Evolutionary conservation across 2,888 invertebrate species (phyloP).

Genomic region (Rhabditoides inermis): DNA sequence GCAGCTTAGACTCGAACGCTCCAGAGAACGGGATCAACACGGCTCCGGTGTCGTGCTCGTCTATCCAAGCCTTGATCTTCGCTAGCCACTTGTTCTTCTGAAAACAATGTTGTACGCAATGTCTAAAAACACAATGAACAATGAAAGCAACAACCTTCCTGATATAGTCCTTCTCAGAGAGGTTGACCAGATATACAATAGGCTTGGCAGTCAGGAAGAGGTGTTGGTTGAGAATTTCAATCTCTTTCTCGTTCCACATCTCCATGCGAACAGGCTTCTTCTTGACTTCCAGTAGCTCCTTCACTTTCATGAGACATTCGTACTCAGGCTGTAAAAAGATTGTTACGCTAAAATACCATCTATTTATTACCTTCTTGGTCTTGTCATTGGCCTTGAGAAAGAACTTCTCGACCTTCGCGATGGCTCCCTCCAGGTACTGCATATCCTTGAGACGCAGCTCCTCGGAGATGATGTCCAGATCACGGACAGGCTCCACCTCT

Average conservation of each 20-base stretch:
- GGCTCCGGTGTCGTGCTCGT: conserved; percentile 81
- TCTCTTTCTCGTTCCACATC: conserved; percentile 48
- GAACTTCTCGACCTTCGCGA: conserved; percentile 79
- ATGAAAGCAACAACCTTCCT: too few relatives aligned
- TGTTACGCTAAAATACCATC: too few relatives aligned
- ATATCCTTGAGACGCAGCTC: conserved; percentile 84
- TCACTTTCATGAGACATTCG: conserved; percentile 79
- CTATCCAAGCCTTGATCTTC: conserved; percentile 97
- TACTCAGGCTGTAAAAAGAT: too few relatives aligned
- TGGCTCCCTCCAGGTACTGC: conserved; percentile 71
- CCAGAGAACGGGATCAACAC: conserved; percentile 92
- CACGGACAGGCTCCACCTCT: conserved; percentile 90
- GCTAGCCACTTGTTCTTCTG: conserved; percentile 61
- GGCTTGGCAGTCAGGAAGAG: conserved; percentile 94
- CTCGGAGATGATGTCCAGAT: conserved; percentile 89
- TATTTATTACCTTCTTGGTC: conserved; percentile 79
- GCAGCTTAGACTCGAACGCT: conserved; percentile 73
- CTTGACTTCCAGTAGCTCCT: too few relatives aligned
- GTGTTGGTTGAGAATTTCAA: conserved; percentile 78
- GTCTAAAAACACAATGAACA: too few relatives aligned
- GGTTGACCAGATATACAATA: conserved; percentile 87
- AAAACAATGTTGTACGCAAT: too few relatives aligned
- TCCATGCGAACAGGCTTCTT: conserved; percentile 85
- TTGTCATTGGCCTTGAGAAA: conserved; percentile 75
- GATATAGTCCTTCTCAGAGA: conserved; percentile 94